Evolutionary conservation across 1,140 invertebrate genomes (phyloP).

Genomic region (Radopholus similis): DNA sequence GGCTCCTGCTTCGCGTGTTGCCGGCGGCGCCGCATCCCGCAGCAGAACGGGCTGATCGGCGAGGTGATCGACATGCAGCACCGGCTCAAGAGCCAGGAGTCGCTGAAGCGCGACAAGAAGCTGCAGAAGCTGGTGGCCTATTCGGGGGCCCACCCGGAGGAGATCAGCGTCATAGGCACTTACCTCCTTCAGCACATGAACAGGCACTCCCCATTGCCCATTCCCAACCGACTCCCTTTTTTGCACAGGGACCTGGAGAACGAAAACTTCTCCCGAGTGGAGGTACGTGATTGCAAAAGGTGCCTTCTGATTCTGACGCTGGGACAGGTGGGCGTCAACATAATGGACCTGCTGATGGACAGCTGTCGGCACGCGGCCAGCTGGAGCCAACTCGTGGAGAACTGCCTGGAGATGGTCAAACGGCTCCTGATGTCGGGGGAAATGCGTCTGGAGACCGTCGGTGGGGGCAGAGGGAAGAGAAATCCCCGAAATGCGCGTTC

Average conservation of each 20-base stretch:
- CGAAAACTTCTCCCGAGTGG: background rate
- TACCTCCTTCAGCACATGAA: conserved; percentile 18
- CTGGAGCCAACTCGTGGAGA: conserved; percentile 8
- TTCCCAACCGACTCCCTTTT: too few relatives aligned
- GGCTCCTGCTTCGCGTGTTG: background rate
- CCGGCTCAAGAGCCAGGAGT: background rate
- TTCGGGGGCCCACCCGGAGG: conserved; percentile 12
- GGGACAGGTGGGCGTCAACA: conserved; percentile 9
- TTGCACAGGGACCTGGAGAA: conserved; percentile 7
- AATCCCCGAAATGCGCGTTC: background rate
- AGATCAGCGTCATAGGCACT: conserved; percentile 3
- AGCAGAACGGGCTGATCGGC: background rate
- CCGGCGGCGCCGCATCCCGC: background rate
- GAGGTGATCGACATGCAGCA: background rate
- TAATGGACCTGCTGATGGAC: conserved; percentile 8
- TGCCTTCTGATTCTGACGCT: background rate
- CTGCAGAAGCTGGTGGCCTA: conserved; percentile 7
- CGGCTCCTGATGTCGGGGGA: background rate
- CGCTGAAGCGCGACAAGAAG: conserved; percentile 14
- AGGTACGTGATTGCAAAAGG: background rate
- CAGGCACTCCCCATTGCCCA: too few relatives aligned
- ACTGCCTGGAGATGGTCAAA: conserved; percentile 16
- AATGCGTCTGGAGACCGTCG: background rate
- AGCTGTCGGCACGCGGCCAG: conserved; percentile 7
- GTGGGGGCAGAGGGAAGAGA: background rate